These are phyloP conservation scores for Stomatorhinus ivindoensis DNA, from an alignment of 2,113 vertebrate species.

Conservation along the genomic window DNA sequence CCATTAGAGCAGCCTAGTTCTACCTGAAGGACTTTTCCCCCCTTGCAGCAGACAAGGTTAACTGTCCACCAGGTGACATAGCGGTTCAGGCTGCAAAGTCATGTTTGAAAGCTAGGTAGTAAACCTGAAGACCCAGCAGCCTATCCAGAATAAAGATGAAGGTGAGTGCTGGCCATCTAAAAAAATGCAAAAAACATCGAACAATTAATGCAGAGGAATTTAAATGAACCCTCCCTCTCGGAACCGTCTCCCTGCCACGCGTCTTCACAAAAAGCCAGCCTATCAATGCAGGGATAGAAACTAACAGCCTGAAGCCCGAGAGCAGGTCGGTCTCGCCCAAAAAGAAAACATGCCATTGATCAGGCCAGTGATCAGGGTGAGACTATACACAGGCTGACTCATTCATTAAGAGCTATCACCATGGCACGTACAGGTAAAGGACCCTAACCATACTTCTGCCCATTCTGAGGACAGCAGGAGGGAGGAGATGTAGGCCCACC, in stretches of 20 bases:
- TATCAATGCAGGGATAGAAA: neutral
- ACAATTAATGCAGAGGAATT: neutral
- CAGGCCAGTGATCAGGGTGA: neutral
- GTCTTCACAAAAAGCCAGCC: neutral
- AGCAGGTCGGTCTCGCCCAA: neutral
- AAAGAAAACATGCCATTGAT: neutral
- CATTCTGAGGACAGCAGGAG: neutral
- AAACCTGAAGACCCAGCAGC: neutral
- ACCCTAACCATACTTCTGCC: neutral
- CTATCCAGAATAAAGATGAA: neutral
- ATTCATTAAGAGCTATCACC: neutral
- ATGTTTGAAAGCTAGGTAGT: neutral
- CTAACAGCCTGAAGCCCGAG: neutral
- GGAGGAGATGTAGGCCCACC: neutral
- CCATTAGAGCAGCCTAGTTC: neutral
- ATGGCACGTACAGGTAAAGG: neutral
- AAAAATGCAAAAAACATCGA: neutral
- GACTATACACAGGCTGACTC: neutral
- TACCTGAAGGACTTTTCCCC: neutral
- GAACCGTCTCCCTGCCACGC: neutral
- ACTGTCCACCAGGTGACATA: neutral
- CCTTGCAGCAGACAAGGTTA: neutral
- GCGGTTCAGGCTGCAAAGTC: neutral
- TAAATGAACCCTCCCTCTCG: neutral
- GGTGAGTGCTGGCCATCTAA: neutral